Conservation (phyloP, 2,888 invertebrate species). For the Lordiphosa andalusiaca region DNA sequence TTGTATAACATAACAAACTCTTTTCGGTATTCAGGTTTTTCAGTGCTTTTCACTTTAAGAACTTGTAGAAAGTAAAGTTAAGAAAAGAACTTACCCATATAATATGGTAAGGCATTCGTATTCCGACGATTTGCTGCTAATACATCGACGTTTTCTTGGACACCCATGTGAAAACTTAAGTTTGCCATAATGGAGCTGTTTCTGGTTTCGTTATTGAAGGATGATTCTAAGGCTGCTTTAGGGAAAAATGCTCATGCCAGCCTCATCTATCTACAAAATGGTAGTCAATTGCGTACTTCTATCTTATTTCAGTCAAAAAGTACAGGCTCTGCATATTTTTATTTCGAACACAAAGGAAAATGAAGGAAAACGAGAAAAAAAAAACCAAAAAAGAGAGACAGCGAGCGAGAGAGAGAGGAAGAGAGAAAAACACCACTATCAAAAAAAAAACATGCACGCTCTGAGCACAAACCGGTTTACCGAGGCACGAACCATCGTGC, state of each 20-base stretch:
- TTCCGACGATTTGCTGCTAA: too few relatives aligned
- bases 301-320: conserved; percentile 11
- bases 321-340: conserved; percentile 32
- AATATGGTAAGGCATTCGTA: too few relatives aligned
- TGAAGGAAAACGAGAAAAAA: conserved; percentile 16
- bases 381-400: not conserved
- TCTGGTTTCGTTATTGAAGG: too few relatives aligned
- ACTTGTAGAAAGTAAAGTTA: too few relatives aligned
- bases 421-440: conserved; percentile 12
- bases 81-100: too few relatives aligned
- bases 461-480: conserved; percentile 34
- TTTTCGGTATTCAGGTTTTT: too few relatives aligned
- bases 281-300: conserved; percentile 1
- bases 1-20: too few relatives aligned
- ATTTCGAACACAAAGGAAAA: conserved; percentile 14
- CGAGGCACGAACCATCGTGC: conserved; percentile 20
- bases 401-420: conserved; percentile 5
- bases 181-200: too few relatives aligned
- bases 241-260: not conserved
- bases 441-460: conserved; percentile 1
- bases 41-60: too few relatives aligned
- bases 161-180: too few relatives aligned
- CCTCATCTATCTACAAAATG: conserved; percentile 24
- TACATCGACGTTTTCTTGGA: too few relatives aligned
- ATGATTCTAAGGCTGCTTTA: too few relatives aligned